Conservation (phyloP, 23 tunicate species). For the Ciona savignyi region DNA sequence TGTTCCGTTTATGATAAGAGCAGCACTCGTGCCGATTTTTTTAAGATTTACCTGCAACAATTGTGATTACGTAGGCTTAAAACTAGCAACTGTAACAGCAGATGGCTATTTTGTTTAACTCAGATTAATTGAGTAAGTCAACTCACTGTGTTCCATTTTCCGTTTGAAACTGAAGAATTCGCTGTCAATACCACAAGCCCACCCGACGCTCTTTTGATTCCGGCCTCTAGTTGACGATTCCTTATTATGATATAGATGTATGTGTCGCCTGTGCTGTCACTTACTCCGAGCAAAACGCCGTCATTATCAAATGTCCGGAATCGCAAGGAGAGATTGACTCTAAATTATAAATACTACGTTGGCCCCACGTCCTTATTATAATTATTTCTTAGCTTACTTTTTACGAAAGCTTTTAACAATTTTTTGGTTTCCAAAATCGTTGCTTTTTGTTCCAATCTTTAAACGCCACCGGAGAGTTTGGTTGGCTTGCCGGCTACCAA, state of each 20-base stretch:
- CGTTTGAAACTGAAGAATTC: constrained; percentile 10
- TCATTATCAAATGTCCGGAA: constrained; percentile 2
- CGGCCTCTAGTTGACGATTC: constrained; percentile 3
- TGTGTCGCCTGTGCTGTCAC: background rate
- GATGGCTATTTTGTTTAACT: background rate
- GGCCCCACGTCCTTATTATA: background rate
- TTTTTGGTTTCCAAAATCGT: constrained; percentile 11
- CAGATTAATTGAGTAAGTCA: background rate
- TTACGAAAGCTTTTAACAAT: background rate
- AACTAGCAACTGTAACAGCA: background rate
- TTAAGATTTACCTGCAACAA: constrained; percentile 1
- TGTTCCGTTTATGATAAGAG: constrained; percentile 1
- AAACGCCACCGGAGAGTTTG: background rate
- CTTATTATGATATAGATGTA: constrained; percentile 3
- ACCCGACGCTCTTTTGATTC: background rate
- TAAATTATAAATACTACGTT: background rate
- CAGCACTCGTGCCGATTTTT: background rate
- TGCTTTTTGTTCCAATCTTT: constrained; percentile 11
- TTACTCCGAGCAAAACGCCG: constrained; percentile 14
- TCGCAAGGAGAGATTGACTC: background rate
- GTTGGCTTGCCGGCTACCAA: background rate
- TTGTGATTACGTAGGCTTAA: background rate
- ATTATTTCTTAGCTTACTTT: background rate
- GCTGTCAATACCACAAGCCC: background rate
- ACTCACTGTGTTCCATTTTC: constrained; percentile 22